phyloP scores from a whole-genome alignment of 2,113 vertebrate species.

The Cebus imitator region DNA sequence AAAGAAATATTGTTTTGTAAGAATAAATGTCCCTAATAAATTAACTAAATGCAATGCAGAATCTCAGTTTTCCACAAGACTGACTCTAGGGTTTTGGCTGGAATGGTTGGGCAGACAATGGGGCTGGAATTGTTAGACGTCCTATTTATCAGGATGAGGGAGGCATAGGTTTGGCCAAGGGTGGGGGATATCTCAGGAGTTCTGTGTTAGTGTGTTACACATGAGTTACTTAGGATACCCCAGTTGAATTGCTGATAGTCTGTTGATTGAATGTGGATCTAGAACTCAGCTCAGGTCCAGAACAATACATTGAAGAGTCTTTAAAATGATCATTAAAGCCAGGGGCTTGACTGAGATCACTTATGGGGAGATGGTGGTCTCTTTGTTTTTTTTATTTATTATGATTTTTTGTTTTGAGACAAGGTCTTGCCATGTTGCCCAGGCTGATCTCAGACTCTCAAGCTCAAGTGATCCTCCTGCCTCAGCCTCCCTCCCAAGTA shows the following conservation, averaged over 20 bases:
- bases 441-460: too few species aligned
- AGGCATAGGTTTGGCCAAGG: too few species aligned
- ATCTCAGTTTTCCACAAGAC: background rate
- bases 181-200: background rate
- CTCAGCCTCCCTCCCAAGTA: too few species aligned
- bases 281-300: background rate
- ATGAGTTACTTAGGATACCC: background rate
- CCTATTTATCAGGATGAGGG: too few species aligned
- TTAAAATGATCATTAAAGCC: background rate
- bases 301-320: background rate
- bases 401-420: too few species aligned
- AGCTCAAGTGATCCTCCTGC: too few species aligned
- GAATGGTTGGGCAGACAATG: background rate
- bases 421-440: too few species aligned
- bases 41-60: background rate
- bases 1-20: background rate
- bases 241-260: background rate
- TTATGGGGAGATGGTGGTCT: background rate
- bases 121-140: too few species aligned
- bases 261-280: background rate
- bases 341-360: background rate
- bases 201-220: background rate
- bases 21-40: background rate
- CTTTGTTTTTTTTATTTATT: too few species aligned
- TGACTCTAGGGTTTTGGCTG: background rate